These are phyloP conservation scores for Plagiodera versicolora DNA, from an alignment of 2,888 invertebrate genomes.

Conservation along the genomic window DNA sequence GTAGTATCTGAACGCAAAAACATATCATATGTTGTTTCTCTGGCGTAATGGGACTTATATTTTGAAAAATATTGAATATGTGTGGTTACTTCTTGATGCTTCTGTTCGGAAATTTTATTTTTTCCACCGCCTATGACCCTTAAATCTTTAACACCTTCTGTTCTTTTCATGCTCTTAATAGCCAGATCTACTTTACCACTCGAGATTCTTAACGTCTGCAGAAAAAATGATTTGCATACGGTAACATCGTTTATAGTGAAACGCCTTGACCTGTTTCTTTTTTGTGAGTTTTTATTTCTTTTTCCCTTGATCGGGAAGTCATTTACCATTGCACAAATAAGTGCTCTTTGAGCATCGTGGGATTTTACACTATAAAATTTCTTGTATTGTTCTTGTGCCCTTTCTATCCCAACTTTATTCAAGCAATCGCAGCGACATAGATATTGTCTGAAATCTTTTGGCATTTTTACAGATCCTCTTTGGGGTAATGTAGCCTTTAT, in stretches of 20 bases:
- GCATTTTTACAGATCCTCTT: not conserved
- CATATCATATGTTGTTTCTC: slow-evolving; percentile 9
- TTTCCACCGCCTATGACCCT: too few relatives aligned
- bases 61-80: slow-evolving; percentile 12
- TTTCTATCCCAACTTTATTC: not conserved
- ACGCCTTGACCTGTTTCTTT: slow-evolving; percentile 7
- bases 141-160: too few relatives aligned
- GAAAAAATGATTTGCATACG: slow-evolving; percentile 14
- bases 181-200: too few relatives aligned
- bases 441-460: not conserved
- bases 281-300: slow-evolving; percentile 12
- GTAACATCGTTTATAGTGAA: slow-evolving; percentile 7
- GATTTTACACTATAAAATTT: not conserved
- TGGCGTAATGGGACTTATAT: slow-evolving; percentile 13
- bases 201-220: slow-evolving; percentile 9
- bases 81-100: not conserved
- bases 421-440: too few relatives aligned
- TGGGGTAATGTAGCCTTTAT: not conserved
- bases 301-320: slow-evolving; percentile 12
- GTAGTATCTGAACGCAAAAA: slow-evolving; percentile 12
- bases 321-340: slow-evolving; percentile 10
- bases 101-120: too few relatives aligned
- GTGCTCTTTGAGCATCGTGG: not conserved
- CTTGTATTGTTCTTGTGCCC: not conserved
- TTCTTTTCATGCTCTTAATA: too few relatives aligned